These are phyloP conservation scores for Diorhabda elongata DNA, from an alignment of 1,140 invertebrate species.

Conservation along the genomic window DNA sequence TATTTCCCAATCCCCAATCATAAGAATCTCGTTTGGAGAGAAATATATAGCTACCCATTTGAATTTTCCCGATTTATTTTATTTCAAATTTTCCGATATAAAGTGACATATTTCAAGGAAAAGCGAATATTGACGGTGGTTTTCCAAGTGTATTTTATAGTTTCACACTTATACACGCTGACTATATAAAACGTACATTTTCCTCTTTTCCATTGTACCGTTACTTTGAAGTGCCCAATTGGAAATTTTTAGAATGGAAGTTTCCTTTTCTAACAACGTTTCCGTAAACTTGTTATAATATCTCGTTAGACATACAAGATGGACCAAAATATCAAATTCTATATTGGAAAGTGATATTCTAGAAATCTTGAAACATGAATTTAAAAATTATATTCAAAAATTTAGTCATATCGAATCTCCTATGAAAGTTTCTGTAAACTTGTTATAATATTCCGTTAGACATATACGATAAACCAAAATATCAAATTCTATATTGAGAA, in stretches of 20 bases:
- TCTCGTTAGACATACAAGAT: too few species aligned
- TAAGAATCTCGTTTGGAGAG: background rate
- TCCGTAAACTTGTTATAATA: too few species aligned
- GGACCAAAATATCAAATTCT: too few species aligned
- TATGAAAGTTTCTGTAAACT: too few species aligned
- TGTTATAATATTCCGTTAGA: too few species aligned
- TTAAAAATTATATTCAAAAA: too few species aligned
- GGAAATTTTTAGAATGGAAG: background rate
- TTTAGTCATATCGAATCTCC: too few species aligned
- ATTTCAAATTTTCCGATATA: background rate
- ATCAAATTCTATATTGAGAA: too few species aligned
- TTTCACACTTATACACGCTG: constrained; percentile 1
- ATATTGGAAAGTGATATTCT: too few species aligned
- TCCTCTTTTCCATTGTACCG: background rate
- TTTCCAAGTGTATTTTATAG: background rate
- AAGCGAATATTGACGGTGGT: background rate
- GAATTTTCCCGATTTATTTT: constrained; percentile 3
- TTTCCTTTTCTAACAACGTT: too few species aligned
- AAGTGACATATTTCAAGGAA: background rate
- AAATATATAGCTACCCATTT: background rate
- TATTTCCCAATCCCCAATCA: background rate
- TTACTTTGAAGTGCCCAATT: background rate
- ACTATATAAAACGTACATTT: constrained; percentile 3
- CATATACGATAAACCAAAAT: too few species aligned
- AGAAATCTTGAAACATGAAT: too few species aligned